Evolutionary conservation across 1,140 invertebrate species (phyloP).

Genomic region (Argopecten irradians): DNA sequence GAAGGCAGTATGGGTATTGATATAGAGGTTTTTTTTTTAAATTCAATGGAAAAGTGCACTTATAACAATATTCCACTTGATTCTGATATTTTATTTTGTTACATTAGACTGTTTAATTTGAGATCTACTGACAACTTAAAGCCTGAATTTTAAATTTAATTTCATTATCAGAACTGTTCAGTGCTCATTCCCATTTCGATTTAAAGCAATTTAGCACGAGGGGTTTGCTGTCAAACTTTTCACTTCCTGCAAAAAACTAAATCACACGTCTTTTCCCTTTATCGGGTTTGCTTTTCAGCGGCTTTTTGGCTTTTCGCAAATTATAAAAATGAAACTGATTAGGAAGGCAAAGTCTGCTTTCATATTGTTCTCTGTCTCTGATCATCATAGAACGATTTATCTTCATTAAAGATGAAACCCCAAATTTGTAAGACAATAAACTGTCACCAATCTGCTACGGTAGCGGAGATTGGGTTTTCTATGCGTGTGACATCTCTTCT

Average conservation of each 20-base stretch:
- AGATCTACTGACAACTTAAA: background rate
- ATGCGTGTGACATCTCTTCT: background rate
- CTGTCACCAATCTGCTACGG: background rate
- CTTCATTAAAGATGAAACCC: constrained; percentile 22
- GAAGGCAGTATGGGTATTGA: no score
- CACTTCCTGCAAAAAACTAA: background rate
- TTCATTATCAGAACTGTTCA: background rate
- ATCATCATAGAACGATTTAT: constrained; percentile 5
- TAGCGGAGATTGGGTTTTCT: background rate
- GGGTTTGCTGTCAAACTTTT: constrained; percentile 15
- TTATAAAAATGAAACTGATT: constrained; percentile 24
- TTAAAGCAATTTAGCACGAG: constrained; percentile 10
- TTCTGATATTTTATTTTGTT: background rate
- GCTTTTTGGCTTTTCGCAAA: constrained; percentile 12
- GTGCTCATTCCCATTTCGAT: background rate
- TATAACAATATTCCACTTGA: background rate
- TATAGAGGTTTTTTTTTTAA: no score
- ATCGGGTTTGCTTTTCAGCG: constrained; percentile 8
- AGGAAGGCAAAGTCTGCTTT: background rate
- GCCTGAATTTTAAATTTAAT: background rate
- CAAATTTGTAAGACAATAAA: constrained; percentile 23
- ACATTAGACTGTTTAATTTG: background rate
- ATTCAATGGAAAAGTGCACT: background rate
- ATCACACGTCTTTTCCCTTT: constrained; percentile 16
- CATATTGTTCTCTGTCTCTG: constrained; percentile 15